phyloP scores from a whole-genome alignment of 2,888 invertebrate genomes.

The Bedellia somnulentella region DNA sequence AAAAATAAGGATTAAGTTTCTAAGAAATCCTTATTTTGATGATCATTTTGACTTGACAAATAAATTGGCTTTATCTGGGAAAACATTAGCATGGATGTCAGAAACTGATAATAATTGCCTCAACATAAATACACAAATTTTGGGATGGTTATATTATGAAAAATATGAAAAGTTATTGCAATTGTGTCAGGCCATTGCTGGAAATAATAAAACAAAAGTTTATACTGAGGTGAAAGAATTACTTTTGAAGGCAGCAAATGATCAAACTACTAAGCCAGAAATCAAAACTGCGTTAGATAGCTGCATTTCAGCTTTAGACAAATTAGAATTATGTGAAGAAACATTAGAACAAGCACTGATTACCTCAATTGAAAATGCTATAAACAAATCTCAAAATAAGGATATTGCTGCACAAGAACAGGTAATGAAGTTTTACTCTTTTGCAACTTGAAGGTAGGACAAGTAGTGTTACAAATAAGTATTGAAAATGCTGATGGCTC shows the following conservation, averaged over 20 bases:
- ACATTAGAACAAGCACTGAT: constrained; percentile 47
- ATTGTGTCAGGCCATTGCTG: constrained; percentile 20
- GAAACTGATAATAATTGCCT: constrained; percentile 45
- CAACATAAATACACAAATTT: constrained; percentile 59
- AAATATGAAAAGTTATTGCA: constrained; percentile 60
- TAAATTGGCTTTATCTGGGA: constrained; percentile 73
- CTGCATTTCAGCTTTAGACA: constrained; percentile 20
- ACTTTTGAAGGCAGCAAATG: constrained; percentile 19
- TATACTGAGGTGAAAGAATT: constrained; percentile 28
- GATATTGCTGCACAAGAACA: constrained; percentile 63
- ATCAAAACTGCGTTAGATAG: constrained; percentile 19
- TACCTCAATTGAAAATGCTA: constrained; percentile 52
- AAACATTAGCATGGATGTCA: constrained; percentile 73
- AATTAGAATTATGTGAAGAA: constrained; percentile 16
- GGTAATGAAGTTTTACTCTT: constrained; percentile 24
- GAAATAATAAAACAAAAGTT: constrained; percentile 22
- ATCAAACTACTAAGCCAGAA: constrained; percentile 15
- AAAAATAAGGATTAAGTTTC: constrained; percentile 74
- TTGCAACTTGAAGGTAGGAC: no score
- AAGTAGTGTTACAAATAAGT: no score
- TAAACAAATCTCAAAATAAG: constrained; percentile 53
- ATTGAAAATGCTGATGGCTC: no score
- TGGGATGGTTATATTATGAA: constrained; percentile 68
- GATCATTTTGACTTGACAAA: constrained; percentile 86
- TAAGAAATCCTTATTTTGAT: constrained; percentile 84